Base-by-base conservation (phyloP, 2,888 invertebrate species). In the Tinea pellionella region DNA sequence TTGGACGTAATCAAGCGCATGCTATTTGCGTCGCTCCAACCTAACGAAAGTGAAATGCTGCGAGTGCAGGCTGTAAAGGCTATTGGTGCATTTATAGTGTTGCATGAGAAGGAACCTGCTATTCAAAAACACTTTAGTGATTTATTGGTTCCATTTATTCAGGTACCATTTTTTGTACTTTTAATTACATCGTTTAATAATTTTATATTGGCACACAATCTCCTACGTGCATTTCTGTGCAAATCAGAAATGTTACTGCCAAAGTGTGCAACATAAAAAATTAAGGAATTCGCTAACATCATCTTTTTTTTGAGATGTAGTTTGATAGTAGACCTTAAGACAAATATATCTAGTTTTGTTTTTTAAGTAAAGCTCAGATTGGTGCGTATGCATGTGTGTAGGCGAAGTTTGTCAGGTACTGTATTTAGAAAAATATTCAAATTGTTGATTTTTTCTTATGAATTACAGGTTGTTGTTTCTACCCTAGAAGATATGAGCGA, bases 1-100 rank as follows among this genome's bases (percentile, higher is more conserved):
- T 79, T 99, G 65, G 94, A 95, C 69, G 90, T 97, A 37, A 98
- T 99, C 69, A 98, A 98, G 75, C 95, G 96, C 78, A 98, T 98
- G 98, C 80, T 98, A 68, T 90, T 93, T 63, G 94, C 95, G 68
- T 94, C 95, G 62, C 86, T 96, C 62, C 89, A 92, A 64, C 92
- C 94, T 43, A 87, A 89, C n/a, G 89, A 91, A 66, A 90, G 92
- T 64, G 91, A 92, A 63, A 92, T 92, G 67, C 93, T 96, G 2
- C 90, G 93, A 66, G 91, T 92, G 65, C 95, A 96, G 82, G 95
- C 95, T 0, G 95, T 95, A 0, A 90, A 94, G 68, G 95, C 95
- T 6, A 89, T 95, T 12, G 93, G 94, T 18, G 93, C 95, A 0
- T 99, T 99, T 73, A 93, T 99, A 63, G 88, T 96, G 64, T 91